A percentile compares a stretch with the other conserved stretches of the same genome.
Conservation (phyloP, 2,797 vertebrate genomes). For the Pantherophis alleghaniensis region DNA sequence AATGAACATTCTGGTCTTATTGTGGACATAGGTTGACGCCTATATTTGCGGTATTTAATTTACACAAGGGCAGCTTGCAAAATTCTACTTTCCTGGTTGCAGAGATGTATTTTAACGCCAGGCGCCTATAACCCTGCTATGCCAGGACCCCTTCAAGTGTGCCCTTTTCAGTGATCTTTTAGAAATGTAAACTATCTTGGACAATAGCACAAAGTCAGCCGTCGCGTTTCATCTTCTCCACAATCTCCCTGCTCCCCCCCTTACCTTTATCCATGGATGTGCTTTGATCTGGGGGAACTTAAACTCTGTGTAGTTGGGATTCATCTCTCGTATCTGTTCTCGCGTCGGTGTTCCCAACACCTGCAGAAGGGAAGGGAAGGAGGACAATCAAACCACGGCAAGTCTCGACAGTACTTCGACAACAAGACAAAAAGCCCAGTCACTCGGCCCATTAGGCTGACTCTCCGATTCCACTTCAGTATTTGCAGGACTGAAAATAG, state of each 20-base stretch:
- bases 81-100: neutral
- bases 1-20: too few relatives aligned
- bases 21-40: too few relatives aligned
- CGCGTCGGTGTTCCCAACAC: conserved; percentile 92
- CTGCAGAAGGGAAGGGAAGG: conserved; percentile 58
- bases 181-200: neutral
- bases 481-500: neutral
- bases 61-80: too few relatives aligned
- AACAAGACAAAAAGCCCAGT: neutral
- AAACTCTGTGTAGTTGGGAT: conserved; percentile 96
- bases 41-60: neutral
- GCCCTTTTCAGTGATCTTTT: neutral
- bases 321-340: conserved; percentile 96
- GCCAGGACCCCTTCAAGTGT: too few relatives aligned
- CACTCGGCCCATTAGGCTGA: neutral
- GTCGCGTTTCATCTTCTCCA: accelerated
- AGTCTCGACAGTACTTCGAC: neutral
- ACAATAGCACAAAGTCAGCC: too few relatives aligned
- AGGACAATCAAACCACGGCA: neutral
- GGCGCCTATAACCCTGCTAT: accelerated
- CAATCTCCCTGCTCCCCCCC: neutral
- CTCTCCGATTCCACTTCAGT: neutral
- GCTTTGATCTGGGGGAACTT: conserved; percentile 97
- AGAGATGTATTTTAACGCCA: neutral
- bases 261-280: conserved; percentile 93